These are phyloP conservation scores for Zelostemma sp. DNA, from an alignment of 1,140 invertebrate species.

Conservation along the genomic window DNA sequence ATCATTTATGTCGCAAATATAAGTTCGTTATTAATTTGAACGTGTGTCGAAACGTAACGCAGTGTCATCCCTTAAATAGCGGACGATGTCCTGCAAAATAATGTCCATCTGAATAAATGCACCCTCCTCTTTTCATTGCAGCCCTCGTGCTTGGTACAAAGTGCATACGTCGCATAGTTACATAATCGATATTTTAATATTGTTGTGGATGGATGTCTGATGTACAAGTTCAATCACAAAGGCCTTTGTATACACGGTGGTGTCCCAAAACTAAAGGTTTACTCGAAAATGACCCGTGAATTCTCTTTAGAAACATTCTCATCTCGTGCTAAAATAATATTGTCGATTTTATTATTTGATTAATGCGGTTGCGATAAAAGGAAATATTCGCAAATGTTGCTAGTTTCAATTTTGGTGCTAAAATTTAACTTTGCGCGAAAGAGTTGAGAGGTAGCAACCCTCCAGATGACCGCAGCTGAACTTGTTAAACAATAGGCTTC, in stretches of 20 bases:
- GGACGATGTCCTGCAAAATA: conserved; percentile 44
- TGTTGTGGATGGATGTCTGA: conserved; percentile 51
- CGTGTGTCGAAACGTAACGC: conserved; percentile 2
- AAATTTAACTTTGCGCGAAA: conserved; percentile 56
- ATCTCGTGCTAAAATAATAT: too few species aligned
- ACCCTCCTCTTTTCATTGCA: conserved; percentile 56
- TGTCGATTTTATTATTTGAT: too few species aligned
- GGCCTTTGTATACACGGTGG: conserved; percentile 56
- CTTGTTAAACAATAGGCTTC: conserved; percentile 68
- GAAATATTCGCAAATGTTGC: too few species aligned
- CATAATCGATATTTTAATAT: conserved; percentile 72
- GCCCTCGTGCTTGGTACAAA: conserved; percentile 62
- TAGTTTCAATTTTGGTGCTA: conserved; percentile 8
- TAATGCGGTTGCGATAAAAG: too few species aligned
- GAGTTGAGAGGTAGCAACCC: conserved; percentile 53
- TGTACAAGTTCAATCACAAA: conserved; percentile 55
- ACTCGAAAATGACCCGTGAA: conserved; percentile 32
- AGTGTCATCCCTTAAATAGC: conserved; percentile 25
- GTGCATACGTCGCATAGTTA: conserved; percentile 69
- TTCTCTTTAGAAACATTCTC: too few species aligned
- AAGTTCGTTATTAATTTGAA: too few species aligned
- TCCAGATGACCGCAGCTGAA: conserved; percentile 59
- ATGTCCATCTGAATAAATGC: conserved; percentile 46
- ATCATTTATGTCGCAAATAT: too few species aligned
- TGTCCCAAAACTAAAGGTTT: conserved; percentile 40